These are phyloP conservation scores for Rhea americana DNA, from an alignment of 2,113 vertebrate genomes.

Conservation along the genomic window DNA sequence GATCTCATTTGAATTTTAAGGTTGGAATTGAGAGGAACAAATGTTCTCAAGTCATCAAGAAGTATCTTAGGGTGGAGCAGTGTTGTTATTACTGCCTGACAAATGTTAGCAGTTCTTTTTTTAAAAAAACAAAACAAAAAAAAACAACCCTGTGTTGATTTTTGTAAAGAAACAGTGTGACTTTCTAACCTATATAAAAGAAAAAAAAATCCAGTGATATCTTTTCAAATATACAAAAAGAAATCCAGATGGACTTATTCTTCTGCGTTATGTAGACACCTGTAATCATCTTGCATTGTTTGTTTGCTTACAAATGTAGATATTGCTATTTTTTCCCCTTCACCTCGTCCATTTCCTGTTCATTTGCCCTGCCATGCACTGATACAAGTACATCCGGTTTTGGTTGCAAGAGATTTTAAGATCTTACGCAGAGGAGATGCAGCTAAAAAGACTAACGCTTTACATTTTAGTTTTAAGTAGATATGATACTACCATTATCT, in stretches of 20 bases:
- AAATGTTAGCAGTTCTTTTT: not conserved
- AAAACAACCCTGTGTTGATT: not conserved
- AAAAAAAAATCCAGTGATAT: not conserved
- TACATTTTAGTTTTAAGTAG: not conserved
- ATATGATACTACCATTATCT: not conserved
- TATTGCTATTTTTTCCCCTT: not conserved
- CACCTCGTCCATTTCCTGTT: fast-evolving
- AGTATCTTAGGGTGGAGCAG: not conserved
- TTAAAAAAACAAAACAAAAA: not conserved
- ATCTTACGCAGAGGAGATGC: fast-evolving
- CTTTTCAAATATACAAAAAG: not conserved
- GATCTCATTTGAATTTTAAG: not conserved
- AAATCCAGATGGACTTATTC: not conserved
- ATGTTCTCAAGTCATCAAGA: not conserved
- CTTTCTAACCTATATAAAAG: not conserved
- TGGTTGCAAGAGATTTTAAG: not conserved
- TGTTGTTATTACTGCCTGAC: not conserved
- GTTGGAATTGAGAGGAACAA: not conserved
- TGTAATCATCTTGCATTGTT: not conserved
- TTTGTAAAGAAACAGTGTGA: not conserved
- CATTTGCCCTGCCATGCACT: not conserved
- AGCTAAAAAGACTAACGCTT: not conserved
- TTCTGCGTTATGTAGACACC: not conserved
- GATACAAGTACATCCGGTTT: not conserved
- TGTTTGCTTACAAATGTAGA: not conserved